These are phyloP conservation scores for Ceratina calcarata DNA, from an alignment of 1,140 invertebrate genomes.

Conservation along the genomic window DNA sequence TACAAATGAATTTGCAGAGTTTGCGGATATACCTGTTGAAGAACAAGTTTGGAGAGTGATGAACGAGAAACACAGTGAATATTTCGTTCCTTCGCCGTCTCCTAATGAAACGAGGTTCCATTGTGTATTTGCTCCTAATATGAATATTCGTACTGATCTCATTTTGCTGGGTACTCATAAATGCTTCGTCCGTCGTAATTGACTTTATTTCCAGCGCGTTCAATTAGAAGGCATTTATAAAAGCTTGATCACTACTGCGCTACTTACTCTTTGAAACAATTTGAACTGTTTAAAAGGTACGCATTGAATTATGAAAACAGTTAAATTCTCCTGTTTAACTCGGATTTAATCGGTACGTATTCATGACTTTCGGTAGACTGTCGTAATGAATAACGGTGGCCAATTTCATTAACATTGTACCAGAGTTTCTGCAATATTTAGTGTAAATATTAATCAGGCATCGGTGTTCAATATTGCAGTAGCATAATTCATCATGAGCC, in stretches of 20 bases:
- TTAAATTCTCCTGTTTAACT: slow-evolving; percentile 26
- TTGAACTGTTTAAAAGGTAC: not conserved
- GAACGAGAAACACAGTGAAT: too few relatives aligned
- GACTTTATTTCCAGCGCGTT: too few relatives aligned
- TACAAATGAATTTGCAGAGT: too few relatives aligned
- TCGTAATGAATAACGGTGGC: too few relatives aligned
- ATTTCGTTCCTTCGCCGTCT: too few relatives aligned
- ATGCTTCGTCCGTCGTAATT: too few relatives aligned
- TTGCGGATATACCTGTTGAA: not conserved
- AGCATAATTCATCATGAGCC: not conserved
- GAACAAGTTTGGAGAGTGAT: not conserved
- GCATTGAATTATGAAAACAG: slow-evolving; percentile 6
- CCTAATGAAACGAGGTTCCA: too few relatives aligned
- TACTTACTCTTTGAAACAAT: slow-evolving; percentile 2
- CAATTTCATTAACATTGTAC: too few relatives aligned
- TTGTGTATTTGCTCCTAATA: too few relatives aligned
- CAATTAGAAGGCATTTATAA: too few relatives aligned
- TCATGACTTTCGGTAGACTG: slow-evolving; percentile 4
- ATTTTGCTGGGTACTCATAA: too few relatives aligned
- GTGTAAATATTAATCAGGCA: not conserved
- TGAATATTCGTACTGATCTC: too few relatives aligned
- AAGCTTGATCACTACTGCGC: not conserved
- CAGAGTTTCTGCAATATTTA: not conserved
- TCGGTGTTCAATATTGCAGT: slow-evolving; percentile 1
- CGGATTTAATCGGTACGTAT: slow-evolving; percentile 23